These are phyloP conservation scores for Sebastes diaconus DNA, from an alignment of 2,797 vertebrate genomes.

Conservation along the genomic window DNA sequence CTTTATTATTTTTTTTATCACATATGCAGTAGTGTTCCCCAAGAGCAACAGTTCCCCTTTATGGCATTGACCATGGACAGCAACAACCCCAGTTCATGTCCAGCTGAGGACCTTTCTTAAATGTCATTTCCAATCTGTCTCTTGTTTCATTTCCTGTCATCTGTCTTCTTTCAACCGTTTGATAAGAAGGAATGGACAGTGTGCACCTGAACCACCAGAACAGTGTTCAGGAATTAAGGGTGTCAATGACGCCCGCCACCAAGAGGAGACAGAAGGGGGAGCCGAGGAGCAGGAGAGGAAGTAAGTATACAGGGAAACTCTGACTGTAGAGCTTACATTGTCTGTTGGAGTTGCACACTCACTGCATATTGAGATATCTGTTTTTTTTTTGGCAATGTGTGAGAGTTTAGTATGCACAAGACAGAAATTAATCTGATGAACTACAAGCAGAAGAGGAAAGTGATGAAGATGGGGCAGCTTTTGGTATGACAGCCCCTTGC, in stretches of 20 bases:
- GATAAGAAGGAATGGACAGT: background rate
- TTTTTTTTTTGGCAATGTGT: background rate
- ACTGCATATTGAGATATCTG: conserved; percentile 1
- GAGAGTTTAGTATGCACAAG: conserved; percentile 22
- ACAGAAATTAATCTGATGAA: conserved; percentile 26
- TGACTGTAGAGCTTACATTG: background rate
- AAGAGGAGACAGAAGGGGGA: background rate
- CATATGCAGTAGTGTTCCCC: background rate
- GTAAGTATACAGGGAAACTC: background rate
- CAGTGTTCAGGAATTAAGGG: background rate
- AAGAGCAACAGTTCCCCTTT: background rate
- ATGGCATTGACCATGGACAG: background rate
- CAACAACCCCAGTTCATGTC: background rate
- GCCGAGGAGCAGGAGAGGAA: background rate
- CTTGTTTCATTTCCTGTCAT: background rate
- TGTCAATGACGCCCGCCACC: background rate
- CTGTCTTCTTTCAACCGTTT: background rate
- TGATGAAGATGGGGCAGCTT: conserved; percentile 2
- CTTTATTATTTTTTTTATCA: background rate
- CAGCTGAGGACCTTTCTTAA: background rate
- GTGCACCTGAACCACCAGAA: background rate
- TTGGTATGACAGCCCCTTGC: conserved; percentile 30
- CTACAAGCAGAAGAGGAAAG: conserved; percentile 15
- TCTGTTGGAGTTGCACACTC: background rate
- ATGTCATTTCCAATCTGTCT: background rate